Evolutionary conservation across 2,888 invertebrate species (phyloP), one percentile per base, ranked within the genome.

Genomic region (Plebejus argus): DNA sequence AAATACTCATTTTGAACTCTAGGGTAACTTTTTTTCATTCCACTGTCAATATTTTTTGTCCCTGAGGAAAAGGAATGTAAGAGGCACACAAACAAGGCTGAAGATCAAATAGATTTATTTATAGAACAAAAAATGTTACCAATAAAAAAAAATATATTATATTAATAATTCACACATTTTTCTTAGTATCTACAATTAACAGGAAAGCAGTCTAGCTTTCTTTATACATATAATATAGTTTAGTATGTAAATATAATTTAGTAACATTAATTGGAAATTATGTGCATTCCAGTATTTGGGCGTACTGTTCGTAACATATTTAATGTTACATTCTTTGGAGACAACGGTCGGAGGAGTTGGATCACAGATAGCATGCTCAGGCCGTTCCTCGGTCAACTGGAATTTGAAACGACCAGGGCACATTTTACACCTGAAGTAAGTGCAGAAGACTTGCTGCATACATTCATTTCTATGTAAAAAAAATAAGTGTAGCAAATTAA

Each of bases 261-360:
- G 10, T 45, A 20, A 58, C 1, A 61, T 12, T 20, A 58, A 58
- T 18, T 53, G 4, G 53, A 18, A 53, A 53, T n/a, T 0, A n/a
- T 20, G n/a, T 10, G 53, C 49, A 75, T 81, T 82, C n/a, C 86
- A 93, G 93, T 92, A 79, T 91, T 90, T 80, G 92, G 92, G 1
- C 88, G 90, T 5, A 88, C 88, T 79, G 91, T 89, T 80, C 87
- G 87, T 61, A 86, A 94, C 58, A 84, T 95, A 74, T 89, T 96
- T 28, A 98, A 98, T 88, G 97, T 99, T 0, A 96, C 97, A 79
- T 99, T 98, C 90, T 98, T 98, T 87, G 98, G 97, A 0, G 97
- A 98, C 86, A 97, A 96, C 82, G 97, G 97, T 0, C 95, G 98
- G 20, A 95, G 97, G 66, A 96, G 97, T 82, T 98, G 98, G 98